phyloP scores from a whole-genome alignment of 1,140 invertebrate genomes.

The Sinella curviseta region DNA sequence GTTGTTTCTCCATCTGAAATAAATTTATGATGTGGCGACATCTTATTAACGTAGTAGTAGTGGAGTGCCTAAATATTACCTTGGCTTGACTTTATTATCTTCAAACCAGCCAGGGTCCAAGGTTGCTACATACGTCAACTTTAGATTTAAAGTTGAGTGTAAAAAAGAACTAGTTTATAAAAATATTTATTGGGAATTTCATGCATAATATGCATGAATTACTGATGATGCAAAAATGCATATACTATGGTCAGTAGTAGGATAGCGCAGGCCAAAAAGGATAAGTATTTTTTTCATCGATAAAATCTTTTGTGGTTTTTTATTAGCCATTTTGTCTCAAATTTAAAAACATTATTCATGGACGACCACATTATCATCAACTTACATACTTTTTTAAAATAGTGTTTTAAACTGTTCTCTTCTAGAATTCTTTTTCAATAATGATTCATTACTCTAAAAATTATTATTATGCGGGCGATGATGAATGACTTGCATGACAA shows the following conservation, averaged over 20 bases:
- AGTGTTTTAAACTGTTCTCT: not conserved
- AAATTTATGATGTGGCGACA: not conserved
- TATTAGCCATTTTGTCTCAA: not conserved
- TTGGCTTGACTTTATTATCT: not conserved
- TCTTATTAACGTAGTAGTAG: not conserved
- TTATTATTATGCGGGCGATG: not conserved
- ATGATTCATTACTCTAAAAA: not conserved
- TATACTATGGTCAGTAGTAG: not conserved
- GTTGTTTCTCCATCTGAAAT: too few species aligned
- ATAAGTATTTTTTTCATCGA: too few species aligned
- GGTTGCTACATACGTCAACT: not conserved
- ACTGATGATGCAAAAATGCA: not conserved
- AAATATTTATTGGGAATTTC: not conserved
- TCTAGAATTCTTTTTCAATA: not conserved
- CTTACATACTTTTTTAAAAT: not conserved
- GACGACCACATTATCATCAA: not conserved
- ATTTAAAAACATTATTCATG: not conserved
- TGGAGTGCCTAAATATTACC: not conserved
- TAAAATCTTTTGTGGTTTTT: too few species aligned
- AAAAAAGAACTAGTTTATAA: not conserved
- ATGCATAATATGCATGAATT: not conserved
- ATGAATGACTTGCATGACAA: slow-evolving; percentile 4
- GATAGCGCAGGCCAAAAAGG: not conserved
- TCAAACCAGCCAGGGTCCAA: not conserved
- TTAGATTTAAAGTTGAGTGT: too few species aligned